Percentiles rank a stretch among this genome's conserved stretches.
Evolutionary conservation across 92 coral and sea anemone species (phyloP).

Genomic region (Virgularia gustaviana): DNA sequence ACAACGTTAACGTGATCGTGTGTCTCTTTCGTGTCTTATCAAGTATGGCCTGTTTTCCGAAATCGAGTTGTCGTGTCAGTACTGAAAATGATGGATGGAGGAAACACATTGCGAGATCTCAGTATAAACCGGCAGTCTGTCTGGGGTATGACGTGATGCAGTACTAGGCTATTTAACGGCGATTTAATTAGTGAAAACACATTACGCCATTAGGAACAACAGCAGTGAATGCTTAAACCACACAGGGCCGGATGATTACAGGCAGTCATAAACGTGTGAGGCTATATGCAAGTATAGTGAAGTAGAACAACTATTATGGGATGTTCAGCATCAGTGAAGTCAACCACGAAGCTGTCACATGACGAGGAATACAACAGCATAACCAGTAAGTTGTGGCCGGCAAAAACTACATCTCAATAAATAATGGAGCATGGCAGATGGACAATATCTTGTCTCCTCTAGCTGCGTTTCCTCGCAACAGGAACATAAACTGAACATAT

Average conservation of each 20-base stretch:
- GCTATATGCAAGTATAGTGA: no score
- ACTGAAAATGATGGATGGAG: no score
- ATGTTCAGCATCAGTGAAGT: constrained; percentile 32
- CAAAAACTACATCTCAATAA: background rate
- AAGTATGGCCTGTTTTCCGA: background rate
- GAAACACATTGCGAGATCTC: no score
- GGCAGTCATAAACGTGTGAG: background rate
- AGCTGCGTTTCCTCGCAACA: no score
- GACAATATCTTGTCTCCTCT: no score
- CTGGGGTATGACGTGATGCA: no score
- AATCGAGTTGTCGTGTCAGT: background rate
- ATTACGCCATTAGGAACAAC: no score
- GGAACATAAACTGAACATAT: background rate
- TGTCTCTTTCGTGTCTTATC: background rate
- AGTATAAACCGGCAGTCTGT: no score
- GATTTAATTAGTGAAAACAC: no score
- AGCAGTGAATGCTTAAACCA: background rate
- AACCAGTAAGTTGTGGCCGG: background rate
- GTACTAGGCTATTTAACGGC: background rate
- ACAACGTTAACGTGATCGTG: no score
- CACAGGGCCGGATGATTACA: background rate
- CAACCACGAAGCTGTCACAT: no score
- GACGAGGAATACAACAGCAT: background rate
- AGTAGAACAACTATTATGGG: no score
- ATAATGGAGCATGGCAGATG: background rate